These are phyloP conservation scores for Callospermophilus lateralis DNA, from an alignment of 2,113 vertebrate genomes.

Conservation along the genomic window DNA sequence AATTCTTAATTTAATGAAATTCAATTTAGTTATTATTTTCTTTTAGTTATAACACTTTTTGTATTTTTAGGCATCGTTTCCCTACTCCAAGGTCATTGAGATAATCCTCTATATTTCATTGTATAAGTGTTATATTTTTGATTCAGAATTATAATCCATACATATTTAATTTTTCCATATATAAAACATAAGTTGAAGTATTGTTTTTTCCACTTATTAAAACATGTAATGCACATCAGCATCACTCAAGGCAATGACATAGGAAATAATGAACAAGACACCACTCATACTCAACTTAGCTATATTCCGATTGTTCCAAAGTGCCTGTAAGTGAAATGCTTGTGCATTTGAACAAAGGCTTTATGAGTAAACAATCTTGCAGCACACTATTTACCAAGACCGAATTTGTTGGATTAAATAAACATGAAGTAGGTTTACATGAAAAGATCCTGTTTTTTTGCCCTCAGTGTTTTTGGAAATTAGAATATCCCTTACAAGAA, in stretches of 20 bases:
- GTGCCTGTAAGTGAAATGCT: not conserved
- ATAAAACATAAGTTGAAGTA: not conserved
- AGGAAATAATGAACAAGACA: not conserved
- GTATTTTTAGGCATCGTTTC: not conserved
- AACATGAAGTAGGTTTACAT: not conserved
- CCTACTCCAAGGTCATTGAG: not conserved
- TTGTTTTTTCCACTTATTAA: not conserved
- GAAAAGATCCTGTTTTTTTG: not conserved
- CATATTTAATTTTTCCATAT: not conserved
- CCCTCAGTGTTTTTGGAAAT: not conserved
- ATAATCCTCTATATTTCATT: not conserved
- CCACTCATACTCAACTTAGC: not conserved
- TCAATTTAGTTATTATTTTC: not conserved
- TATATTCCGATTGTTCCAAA: not conserved
- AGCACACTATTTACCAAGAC: not conserved
- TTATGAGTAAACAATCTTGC: not conserved
- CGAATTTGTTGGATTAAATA: not conserved
- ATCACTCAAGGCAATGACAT: not conserved
- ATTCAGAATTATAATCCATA: not conserved
- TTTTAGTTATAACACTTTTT: not conserved
- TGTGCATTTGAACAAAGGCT: not conserved
- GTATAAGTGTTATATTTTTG: not conserved
- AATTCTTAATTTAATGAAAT: constrained; percentile 14
- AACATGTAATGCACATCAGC: not conserved
- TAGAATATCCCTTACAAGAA: not conserved